Evolutionary conservation across 2,888 invertebrate genomes (phyloP).

Genomic region (Cynaeus angustus): DNA sequence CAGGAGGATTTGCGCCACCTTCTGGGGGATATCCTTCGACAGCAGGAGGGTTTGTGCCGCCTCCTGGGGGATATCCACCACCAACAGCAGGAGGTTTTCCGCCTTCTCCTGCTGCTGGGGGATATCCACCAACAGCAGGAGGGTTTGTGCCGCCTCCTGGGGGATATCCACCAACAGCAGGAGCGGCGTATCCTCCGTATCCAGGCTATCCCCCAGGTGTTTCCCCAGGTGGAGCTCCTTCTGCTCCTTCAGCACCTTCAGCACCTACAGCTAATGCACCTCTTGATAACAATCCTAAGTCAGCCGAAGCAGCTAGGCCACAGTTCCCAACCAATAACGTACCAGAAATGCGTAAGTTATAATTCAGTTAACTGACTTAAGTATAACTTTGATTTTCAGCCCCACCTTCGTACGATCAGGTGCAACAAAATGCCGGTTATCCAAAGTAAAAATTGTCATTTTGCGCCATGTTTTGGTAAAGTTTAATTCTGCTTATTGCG

Average conservation of each 20-base stretch:
- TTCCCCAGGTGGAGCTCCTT: constrained; percentile 21
- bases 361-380: too few relatives aligned
- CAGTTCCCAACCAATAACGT: constrained; percentile 2
- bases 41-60: constrained; percentile 24
- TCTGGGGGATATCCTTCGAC: constrained; percentile 36
- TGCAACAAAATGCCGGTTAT: constrained; percentile 1
- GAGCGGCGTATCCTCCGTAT: constrained; percentile 47
- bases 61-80: constrained; percentile 36
- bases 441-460: too few relatives aligned
- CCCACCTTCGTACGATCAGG: constrained; percentile 54
- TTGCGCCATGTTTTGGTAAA: too few relatives aligned
- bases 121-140: constrained; percentile 31
- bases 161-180: constrained; percentile 22
- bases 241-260: constrained; percentile 11
- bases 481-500: too few relatives aligned
- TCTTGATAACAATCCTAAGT: constrained; percentile 25
- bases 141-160: too few relatives aligned
- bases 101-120: constrained; percentile 20
- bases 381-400: constrained; percentile 49
- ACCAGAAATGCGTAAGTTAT: constrained; percentile 50
- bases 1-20: constrained; percentile 27
- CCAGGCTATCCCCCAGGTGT: neutral
- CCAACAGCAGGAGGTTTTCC: constrained; percentile 28
- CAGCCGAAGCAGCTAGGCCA: constrained; percentile 23
- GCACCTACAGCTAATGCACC: constrained; percentile 13